Evolutionary conservation across 2,888 invertebrate species (phyloP), one percentile per base, ranked within the genome.

Genomic region (Tromatobia lineatoria): DNA sequence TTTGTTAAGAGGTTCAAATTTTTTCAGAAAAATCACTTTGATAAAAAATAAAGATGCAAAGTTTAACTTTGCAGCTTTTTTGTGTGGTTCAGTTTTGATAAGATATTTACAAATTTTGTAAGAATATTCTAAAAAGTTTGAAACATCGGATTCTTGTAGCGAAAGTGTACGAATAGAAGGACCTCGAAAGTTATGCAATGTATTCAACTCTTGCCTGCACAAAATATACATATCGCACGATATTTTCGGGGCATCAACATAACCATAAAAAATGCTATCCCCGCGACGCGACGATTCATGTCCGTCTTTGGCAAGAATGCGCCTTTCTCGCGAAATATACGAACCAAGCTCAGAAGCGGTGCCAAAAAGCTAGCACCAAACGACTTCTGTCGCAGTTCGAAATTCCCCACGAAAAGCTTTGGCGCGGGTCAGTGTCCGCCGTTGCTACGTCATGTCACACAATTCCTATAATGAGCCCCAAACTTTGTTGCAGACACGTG

Each of bases 311-410:
- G 64, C 64, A 64, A 64, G 38, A 38, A 61, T 34, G 38, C 18
- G 38, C 0, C 7, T 34, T 61, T 38, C 18, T 38, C 34, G 38
- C 64, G 69, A 64, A 23, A 25, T 52, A 47, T 34, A 69, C 38
- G 57, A 50, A 45, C 69, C 64, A 54, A 29, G 38, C 61, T 54
- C 10, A 69, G 81, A 38, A 75, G 70, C 78, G 52, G 70, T 64
- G 64, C 64, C 64, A 64, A 64, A 13, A 38, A 64, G 38, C 64
- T 42, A 34, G n/a, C 38, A 4, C 57, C 57, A 57, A 57, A 73
- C 38, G 59, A 59, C 38, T 73, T 57, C 13, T 57, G 57, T 25
- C 73, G 15, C 10, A 38, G 23, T 42, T 18, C 23, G 38, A 25
- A 54, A 45, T 42, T 70, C 42, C 57, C 57, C 42, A 45, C 23